These are phyloP conservation scores for Leptodactylus fuscus DNA, from an alignment of 2,113 vertebrate genomes.

Conservation along the genomic window DNA sequence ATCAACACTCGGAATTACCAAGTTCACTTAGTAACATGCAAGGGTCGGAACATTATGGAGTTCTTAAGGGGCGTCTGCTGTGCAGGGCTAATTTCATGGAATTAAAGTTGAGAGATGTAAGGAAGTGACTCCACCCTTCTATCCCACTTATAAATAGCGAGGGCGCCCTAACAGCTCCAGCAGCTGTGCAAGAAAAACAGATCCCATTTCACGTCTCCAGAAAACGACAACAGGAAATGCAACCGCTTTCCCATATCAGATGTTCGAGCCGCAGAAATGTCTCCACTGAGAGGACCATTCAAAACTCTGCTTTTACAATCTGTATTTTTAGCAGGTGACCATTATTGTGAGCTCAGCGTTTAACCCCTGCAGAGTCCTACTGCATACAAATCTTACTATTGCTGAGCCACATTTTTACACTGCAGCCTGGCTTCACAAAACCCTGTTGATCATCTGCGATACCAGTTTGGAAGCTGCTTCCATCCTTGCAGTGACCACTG, in stretches of 20 bases:
- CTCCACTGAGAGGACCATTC: background rate
- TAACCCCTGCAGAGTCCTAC: background rate
- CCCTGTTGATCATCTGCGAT: background rate
- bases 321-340: slow-evolving; percentile 1
- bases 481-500: background rate
- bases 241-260: slow-evolving; percentile 24
- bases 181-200: slow-evolving; percentile 51
- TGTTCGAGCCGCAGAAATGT: background rate
- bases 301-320: background rate
- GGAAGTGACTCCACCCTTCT: slow-evolving; percentile 3
- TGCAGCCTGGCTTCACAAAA: background rate
- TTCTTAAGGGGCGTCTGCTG: background rate
- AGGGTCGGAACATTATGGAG: background rate
- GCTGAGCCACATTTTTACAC: too few species aligned
- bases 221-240: slow-evolving; percentile 35
- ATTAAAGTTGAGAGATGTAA: background rate
- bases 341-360: background rate
- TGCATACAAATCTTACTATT: too few species aligned
- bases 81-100: background rate
- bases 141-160: slow-evolving; percentile 15
- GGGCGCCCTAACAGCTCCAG: background rate
- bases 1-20: background rate
- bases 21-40: background rate
- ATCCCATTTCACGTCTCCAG: slow-evolving; percentile 16
- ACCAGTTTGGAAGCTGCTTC: background rate